Percentiles rank a stretch among this genome's conserved stretches.
Conservation (phyloP, 2,113 vertebrate species). For the Notechis scutatus region DNA sequence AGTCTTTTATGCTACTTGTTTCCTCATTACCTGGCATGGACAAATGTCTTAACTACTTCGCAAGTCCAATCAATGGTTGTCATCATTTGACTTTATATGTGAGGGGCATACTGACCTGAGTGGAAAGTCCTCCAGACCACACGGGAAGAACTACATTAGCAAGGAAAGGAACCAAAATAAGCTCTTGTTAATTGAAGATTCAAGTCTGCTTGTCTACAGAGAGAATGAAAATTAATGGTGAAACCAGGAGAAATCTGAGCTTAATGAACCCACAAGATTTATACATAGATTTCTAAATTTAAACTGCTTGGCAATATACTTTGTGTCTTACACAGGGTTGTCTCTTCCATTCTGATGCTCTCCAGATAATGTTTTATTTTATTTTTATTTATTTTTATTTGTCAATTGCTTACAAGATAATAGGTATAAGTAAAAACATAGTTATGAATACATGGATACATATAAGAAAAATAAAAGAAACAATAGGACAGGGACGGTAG, state of each 20-base stretch:
- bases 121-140: background rate
- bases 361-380: background rate
- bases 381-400: too few species aligned
- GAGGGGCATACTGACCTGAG: conserved; percentile 22
- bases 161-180: background rate
- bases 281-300: background rate
- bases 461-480: too few species aligned
- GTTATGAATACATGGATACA: too few species aligned
- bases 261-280: background rate
- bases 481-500: too few species aligned
- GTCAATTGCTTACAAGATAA: too few species aligned
- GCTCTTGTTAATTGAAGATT: background rate
- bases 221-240: background rate
- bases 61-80: background rate
- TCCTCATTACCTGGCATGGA: background rate
- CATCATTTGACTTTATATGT: conserved; percentile 16
- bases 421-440: too few species aligned
- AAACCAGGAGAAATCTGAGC: background rate
- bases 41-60: background rate
- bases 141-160: conserved; percentile 12
- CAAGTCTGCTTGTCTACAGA: background rate
- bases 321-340: background rate
- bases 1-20: background rate
- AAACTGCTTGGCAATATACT: background rate
- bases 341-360: background rate